phyloP scores from a whole-genome alignment of 2,797 vertebrate species.

The Austrolebias charrua region DNA sequence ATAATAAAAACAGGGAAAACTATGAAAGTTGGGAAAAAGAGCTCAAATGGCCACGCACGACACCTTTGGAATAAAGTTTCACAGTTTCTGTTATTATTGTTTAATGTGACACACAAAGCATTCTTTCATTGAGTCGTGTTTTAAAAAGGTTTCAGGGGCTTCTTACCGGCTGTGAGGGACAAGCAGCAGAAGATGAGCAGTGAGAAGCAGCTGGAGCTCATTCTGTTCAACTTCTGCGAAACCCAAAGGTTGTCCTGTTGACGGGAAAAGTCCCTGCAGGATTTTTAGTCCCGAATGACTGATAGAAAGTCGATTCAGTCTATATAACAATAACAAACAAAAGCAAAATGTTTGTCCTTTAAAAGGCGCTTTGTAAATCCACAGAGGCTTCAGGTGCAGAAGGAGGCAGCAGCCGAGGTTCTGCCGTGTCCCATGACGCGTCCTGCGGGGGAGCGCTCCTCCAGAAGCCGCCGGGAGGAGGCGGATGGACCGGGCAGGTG shows the following conservation, averaged over 20 bases:
- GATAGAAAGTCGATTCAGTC: slow-evolving; percentile 4
- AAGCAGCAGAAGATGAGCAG: slow-evolving; percentile 59
- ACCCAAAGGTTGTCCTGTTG: slow-evolving; percentile 33
- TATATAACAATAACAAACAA: neutral
- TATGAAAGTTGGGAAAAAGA: neutral
- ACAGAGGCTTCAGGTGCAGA: slow-evolving; percentile 43
- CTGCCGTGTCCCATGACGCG: slow-evolving; percentile 53
- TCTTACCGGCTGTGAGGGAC: slow-evolving; percentile 71
- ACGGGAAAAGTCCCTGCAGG: slow-evolving; percentile 11
- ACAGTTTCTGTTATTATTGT: no score
- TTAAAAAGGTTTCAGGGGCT: neutral
- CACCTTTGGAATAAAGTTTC: neutral
- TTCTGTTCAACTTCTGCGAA: slow-evolving; percentile 53
- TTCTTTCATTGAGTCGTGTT: slow-evolving; percentile 3
- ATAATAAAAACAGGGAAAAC: neutral
- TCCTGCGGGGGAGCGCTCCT: slow-evolving; percentile 52
- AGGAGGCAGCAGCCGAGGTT: slow-evolving; percentile 18
- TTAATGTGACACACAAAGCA: neutral
- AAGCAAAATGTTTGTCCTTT: neutral
- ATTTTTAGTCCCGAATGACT: slow-evolving; percentile 18
- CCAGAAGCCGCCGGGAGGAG: slow-evolving; percentile 38
- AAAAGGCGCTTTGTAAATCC: slow-evolving; percentile 24
- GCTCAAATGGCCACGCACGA: neutral
- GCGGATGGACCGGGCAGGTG: slow-evolving; percentile 74
- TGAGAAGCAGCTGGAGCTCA: slow-evolving; percentile 58